These are phyloP conservation scores for Eunapius fragilis DNA, from an alignment of 37 sponge, comb jelly and placozoan genomes.

Conservation along the genomic window DNA sequence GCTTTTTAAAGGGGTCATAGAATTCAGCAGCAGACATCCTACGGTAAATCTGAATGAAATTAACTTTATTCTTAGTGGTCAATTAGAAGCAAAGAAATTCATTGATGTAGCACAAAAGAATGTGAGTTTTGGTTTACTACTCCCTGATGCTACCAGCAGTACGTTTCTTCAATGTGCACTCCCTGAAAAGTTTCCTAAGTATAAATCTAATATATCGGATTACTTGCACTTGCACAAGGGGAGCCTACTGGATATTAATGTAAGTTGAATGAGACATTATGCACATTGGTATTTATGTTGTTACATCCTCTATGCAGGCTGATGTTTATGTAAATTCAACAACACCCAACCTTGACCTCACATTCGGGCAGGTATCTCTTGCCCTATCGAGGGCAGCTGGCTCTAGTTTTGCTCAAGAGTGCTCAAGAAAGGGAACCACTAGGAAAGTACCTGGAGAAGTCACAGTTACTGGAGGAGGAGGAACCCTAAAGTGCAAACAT, in stretches of 20 bases:
- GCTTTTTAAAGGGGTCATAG: constrained; percentile 26
- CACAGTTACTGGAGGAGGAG: constrained; percentile 44
- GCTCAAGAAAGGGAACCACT: constrained; percentile 36
- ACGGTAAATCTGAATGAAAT: not conserved
- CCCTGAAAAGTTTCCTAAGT: not conserved
- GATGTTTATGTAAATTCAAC: constrained; percentile 74
- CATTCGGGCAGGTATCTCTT: constrained; percentile 38
- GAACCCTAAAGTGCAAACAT: constrained; percentile 34
- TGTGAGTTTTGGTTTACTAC: not conserved
- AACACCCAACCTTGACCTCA: constrained; percentile 32
- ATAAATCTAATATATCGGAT: not conserved
- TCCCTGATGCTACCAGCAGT: not conserved
- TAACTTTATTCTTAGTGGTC: not conserved
- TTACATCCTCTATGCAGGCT: constrained; percentile 39
- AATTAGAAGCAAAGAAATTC: not conserved
- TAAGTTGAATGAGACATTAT: not conserved
- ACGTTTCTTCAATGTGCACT: not conserved
- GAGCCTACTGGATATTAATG: constrained; percentile 13
- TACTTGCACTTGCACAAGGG: constrained; percentile 7
- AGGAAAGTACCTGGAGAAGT: constrained; percentile 22
- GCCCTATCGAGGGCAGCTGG: constrained; percentile 59
- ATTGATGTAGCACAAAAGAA: not conserved
- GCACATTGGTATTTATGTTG: not conserved
- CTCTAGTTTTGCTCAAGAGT: constrained; percentile 43
- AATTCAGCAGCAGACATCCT: constrained; percentile 17